Conservation (phyloP, 1,140 invertebrate genomes). For the Drosophila sturtevanti region DNA sequence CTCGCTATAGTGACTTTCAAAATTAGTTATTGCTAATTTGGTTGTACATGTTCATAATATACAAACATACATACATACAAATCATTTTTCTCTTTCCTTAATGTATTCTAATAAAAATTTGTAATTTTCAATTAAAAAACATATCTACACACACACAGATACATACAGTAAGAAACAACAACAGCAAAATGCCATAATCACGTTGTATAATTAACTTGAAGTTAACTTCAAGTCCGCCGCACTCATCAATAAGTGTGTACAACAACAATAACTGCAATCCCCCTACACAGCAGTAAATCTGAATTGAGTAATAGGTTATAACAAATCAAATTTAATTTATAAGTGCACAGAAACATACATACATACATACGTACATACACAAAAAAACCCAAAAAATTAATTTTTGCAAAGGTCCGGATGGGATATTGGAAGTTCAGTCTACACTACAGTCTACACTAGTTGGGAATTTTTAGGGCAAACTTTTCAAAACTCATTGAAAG, state of each 20-base stretch:
- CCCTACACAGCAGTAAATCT: constrained; percentile 13
- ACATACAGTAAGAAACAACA: neutral
- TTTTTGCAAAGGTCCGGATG: constrained; percentile 3
- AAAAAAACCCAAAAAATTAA: neutral
- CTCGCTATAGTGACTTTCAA: constrained; percentile 6
- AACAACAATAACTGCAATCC: neutral
- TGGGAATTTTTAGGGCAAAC: neutral
- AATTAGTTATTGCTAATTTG: neutral
- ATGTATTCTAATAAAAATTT: constrained; percentile 35
- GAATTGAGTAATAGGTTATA: constrained; percentile 23
- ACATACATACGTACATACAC: neutral
- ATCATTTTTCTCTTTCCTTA: neutral
- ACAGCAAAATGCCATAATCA: constrained; percentile 39
- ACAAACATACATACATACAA: too few relatives aligned
- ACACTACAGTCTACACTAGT: neutral
- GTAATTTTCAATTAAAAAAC: constrained; percentile 39
- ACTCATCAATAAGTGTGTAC: constrained; percentile 27
- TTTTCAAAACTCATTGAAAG: neutral
- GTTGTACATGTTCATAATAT: neutral
- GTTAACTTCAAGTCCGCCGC: constrained; percentile 14
- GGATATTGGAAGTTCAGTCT: constrained; percentile 31
- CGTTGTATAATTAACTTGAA: constrained; percentile 48
- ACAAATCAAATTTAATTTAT: constrained; percentile 48
- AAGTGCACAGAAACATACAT: constrained; percentile 10
- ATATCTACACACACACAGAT: neutral